phyloP scores from a whole-genome alignment of 1,140 invertebrate genomes.

The Penaeus japonicus region DNA sequence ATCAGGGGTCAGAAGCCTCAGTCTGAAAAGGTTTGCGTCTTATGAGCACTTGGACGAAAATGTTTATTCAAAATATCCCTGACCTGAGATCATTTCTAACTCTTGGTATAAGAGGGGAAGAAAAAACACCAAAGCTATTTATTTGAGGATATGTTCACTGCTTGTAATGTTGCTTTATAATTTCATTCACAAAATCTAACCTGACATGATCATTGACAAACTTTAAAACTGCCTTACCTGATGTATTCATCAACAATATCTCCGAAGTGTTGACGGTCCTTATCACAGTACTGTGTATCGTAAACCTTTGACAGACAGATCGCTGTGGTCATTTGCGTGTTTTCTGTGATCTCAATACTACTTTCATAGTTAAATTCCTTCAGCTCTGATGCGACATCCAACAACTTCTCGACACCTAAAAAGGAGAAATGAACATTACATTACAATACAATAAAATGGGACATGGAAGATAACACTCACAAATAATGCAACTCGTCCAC shows the following conservation, averaged over 20 bases:
- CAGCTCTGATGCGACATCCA: conserved; percentile 90
- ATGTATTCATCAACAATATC: conserved; percentile 66
- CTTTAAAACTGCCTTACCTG: conserved; percentile 17
- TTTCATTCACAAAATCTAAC: not conserved
- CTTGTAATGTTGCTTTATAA: no score
- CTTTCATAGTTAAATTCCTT: conserved; percentile 91
- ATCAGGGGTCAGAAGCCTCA: conserved; percentile 79
- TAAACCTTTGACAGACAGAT: conserved; percentile 88
- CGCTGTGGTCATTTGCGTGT: conserved; percentile 86
- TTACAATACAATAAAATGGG: not conserved
- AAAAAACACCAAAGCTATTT: no score
- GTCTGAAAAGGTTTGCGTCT: not conserved
- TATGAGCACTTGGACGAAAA: no score
- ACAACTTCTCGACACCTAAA: conserved; percentile 72
- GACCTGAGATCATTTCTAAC: no score
- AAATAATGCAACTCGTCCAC: not conserved
- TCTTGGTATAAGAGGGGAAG: no score
- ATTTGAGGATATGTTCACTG: no score
- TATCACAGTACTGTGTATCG: conserved; percentile 94
- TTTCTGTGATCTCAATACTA: conserved; percentile 85
- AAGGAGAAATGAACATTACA: not conserved
- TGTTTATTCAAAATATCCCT: no score
- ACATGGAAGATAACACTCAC: not conserved
- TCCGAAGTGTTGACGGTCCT: conserved; percentile 78
- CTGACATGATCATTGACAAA: not conserved